Conservation (phyloP, 2,888 invertebrate species). For the Parthenolecanium corni region DNA sequence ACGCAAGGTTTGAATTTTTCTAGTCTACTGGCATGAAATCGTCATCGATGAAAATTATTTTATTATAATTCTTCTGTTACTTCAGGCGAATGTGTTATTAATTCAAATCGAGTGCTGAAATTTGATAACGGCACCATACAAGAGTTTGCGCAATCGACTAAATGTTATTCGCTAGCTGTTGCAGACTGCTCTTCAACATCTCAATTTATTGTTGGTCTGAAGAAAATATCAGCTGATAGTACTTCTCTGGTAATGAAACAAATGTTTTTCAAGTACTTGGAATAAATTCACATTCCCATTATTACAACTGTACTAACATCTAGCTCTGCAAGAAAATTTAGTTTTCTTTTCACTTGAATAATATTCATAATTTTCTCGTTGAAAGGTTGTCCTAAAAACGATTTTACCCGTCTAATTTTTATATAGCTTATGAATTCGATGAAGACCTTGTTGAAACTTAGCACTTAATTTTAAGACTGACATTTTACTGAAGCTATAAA, state of each 20-base stretch:
- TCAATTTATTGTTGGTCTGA: conserved; percentile 35
- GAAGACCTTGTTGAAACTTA: no score
- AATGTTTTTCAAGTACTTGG: not conserved
- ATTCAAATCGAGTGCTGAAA: conserved; percentile 33
- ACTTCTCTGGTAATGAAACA: conserved; percentile 33
- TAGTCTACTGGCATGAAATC: not conserved
- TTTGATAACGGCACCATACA: conserved; percentile 35
- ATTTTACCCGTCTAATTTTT: no score
- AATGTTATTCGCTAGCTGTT: conserved; percentile 35
- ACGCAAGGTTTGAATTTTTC: conserved; percentile 33
- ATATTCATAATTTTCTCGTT: no score
- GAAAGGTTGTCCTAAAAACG: no score
- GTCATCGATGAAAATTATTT: not conserved
- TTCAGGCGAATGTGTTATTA: conserved; percentile 35
- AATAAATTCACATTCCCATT: no score
- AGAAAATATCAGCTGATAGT: conserved; percentile 30
- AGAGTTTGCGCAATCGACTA: conserved; percentile 27
- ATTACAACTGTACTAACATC: no score
- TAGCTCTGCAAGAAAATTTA: no score
- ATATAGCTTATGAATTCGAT: no score
- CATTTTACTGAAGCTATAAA: no score
- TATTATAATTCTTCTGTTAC: not conserved
- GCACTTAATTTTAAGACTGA: no score
- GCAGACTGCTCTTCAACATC: conserved; percentile 35
- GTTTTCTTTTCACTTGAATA: no score